Base-by-base conservation (phyloP, 2,797 vertebrate genomes). In the Capromys pilorides region DNA sequence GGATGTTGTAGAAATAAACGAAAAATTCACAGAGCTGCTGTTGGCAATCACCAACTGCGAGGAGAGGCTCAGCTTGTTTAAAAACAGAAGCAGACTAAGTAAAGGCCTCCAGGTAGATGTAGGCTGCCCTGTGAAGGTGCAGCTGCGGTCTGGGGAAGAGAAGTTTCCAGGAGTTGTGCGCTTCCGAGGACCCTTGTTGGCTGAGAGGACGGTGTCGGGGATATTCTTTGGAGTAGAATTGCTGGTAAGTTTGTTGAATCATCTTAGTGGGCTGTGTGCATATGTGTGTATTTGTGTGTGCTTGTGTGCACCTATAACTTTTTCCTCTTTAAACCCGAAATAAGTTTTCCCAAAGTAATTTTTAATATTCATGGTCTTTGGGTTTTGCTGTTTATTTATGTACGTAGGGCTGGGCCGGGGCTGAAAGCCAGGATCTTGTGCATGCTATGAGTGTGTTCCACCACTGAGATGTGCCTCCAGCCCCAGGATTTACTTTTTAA, bases 21-120 rank as follows among this genome's bases (percentile, higher is more conserved):
- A 99, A 97, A 99, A 99, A 92, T 97, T 99, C 94, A 99, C 99
- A 0, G 99, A 99, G 97, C 97, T 99, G 96, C 99, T 99, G 66
- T 98, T 99, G 97, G 99, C 99, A n/a, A 99, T 99, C 96, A 99
- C 99, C 97, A 99, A 99, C 98, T 99, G 99, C 81, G 99, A 99
- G 97, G 99, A 99, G 97, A 98, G 99, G 90, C 99, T 99, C 73
- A 98, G 98, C 95, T 98, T 99, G 93, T 99, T 99, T 96, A 99
- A 98, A 92, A 99, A 99, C 98, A 99, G 99, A 97, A 96, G 90
- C 18, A 98, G 99, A 51, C 98, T 99, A n/a, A 98, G 99, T 66
- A 99, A 99, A 33, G 99, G 99, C 0, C 98, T 99, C 9, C 98
- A 99, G 84, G 99, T 99, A 93, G 99, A 99, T 96, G 99, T 99